Conservation (phyloP, 2,113 vertebrate genomes). For the Hirundichthys speculiger region DNA sequence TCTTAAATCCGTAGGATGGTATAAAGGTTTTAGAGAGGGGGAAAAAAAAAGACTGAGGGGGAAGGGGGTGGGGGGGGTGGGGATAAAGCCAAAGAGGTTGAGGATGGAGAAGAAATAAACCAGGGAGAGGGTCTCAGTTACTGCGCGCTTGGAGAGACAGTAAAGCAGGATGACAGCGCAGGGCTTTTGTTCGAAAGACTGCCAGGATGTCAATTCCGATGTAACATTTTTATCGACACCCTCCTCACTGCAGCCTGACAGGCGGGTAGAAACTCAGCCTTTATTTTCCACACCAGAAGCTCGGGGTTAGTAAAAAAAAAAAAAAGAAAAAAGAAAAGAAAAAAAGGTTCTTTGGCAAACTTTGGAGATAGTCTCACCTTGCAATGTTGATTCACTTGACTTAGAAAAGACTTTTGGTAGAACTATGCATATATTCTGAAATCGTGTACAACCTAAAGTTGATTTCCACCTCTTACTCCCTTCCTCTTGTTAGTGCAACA, state of each 20-base stretch:
- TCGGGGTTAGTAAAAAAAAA: constrained; percentile 39
- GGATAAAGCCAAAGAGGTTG: constrained; percentile 14
- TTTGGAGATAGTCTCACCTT: constrained; percentile 34
- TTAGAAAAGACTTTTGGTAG: constrained; percentile 71
- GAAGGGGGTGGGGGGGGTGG: constrained; percentile 24
- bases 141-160: constrained; percentile 55
- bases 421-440: constrained; percentile 38
- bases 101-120: constrained; percentile 41
- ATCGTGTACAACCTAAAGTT: no score
- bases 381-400: constrained; percentile 77
- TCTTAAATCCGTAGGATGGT: constrained; percentile 73
- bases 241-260: constrained; percentile 52
- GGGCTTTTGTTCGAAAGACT: constrained; percentile 64
- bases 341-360: constrained; percentile 69
- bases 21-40: constrained; percentile 59
- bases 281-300: constrained; percentile 55
- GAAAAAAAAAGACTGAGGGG: constrained; percentile 18
- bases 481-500: no score
- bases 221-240: constrained; percentile 72
- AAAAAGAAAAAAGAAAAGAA: constrained; percentile 68
- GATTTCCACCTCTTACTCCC: no score
- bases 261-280: constrained; percentile 56
- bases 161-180: constrained; percentile 67
- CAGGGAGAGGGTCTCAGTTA: constrained; percentile 49
- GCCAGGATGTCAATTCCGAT: constrained; percentile 72